Conservation (phyloP, 2,888 invertebrate genomes). For the Tipula vernalis region DNA sequence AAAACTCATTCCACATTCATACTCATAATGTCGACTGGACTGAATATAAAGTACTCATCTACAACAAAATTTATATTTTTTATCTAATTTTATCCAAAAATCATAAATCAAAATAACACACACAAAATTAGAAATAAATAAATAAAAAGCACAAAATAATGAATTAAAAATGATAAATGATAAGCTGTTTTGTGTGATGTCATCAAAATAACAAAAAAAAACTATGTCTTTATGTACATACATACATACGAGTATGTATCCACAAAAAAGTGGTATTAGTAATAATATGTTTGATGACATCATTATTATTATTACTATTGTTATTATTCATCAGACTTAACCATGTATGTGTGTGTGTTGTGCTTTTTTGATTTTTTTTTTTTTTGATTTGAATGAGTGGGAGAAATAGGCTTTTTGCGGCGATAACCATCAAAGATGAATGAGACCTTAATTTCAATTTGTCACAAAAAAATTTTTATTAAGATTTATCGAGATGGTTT, state of each 20-base stretch:
- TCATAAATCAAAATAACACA: conserved; percentile 4
- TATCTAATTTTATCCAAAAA: not conserved
- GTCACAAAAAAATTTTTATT: not conserved
- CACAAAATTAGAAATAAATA: not conserved
- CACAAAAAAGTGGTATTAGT: not conserved
- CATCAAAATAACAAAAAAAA: not conserved
- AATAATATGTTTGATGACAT: not conserved
- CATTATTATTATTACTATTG: not conserved
- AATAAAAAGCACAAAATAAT: not conserved
- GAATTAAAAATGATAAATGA: not conserved
- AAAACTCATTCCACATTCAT: not conserved
- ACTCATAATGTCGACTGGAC: not conserved
- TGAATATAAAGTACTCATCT: not conserved
- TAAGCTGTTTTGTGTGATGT: not conserved
- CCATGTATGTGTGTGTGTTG: not conserved
- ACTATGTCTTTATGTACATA: not conserved
- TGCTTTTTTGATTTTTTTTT: not conserved
- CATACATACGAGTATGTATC: not conserved
- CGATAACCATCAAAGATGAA: not conserved
- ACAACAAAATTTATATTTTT: not conserved
- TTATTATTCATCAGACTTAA: not conserved
- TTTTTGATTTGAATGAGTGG: not conserved
- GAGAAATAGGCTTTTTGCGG: not conserved
- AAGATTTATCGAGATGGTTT: not conserved
- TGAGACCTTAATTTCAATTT: not conserved